A percentile compares a stretch with the other conserved stretches of the same genome.
phyloP scores from a whole-genome alignment of 2,797 vertebrate genomes.

The Aselliscus stoliczkanus region DNA sequence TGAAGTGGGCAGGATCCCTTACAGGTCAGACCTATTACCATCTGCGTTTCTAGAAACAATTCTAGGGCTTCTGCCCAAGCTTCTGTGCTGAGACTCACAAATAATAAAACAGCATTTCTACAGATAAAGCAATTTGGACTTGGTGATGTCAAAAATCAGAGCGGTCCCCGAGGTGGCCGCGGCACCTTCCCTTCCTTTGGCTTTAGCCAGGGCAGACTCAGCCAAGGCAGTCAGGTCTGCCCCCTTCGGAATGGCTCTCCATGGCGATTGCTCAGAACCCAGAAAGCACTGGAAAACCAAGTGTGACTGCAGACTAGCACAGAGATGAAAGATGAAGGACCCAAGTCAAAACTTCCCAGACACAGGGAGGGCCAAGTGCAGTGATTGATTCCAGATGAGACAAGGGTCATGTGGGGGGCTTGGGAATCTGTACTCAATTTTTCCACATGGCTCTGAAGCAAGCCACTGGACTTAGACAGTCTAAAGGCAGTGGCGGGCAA shows the following conservation, averaged over 20 bases:
- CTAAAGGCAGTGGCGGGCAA: background rate
- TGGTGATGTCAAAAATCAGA: background rate
- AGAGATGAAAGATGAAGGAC: slow-evolving; percentile 10
- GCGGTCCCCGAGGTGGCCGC: background rate
- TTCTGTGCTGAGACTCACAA: background rate
- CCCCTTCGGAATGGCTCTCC: background rate
- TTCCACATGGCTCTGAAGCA: slow-evolving; percentile 1
- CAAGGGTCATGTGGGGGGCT: background rate
- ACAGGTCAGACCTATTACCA: background rate
- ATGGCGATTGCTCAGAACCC: background rate
- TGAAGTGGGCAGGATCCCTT: background rate
- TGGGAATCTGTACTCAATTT: slow-evolving; percentile 16
- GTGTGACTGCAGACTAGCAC: background rate
- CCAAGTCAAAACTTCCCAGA: background rate
- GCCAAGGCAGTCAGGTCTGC: background rate
- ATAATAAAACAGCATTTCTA: background rate
- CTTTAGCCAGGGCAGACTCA: background rate
- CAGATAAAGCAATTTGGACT: background rate
- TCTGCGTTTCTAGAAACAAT: background rate
- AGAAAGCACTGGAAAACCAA: background rate
- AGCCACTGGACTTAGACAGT: background rate
- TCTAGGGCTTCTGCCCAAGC: background rate
- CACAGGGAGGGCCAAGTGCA: background rate
- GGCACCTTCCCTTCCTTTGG: background rate
- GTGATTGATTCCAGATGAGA: slow-evolving; percentile 48